phyloP scores from a whole-genome alignment of 2,113 vertebrate genomes.

The Deroptyus accipitrinus region DNA sequence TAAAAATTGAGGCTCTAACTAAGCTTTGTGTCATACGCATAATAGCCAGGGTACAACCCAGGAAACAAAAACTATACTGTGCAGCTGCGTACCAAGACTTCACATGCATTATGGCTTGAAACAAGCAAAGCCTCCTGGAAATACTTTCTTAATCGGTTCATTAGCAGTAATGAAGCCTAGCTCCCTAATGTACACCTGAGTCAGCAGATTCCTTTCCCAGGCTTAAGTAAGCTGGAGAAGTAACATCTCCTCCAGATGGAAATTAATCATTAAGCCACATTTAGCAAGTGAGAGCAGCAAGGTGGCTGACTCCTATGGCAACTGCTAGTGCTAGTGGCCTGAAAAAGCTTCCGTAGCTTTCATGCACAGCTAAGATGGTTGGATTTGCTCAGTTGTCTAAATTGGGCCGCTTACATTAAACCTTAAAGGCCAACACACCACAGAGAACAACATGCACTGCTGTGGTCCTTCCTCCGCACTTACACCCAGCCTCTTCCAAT shows the following conservation, averaged over 20 bases:
- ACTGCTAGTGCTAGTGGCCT: not conserved
- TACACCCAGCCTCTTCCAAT: not conserved
- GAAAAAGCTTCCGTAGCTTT: not conserved
- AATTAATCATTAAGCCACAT: constrained; percentile 41
- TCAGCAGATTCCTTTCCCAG: constrained; percentile 8
- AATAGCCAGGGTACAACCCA: not conserved
- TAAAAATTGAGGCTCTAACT: not conserved
- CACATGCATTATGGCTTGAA: not conserved
- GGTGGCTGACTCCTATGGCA: not conserved
- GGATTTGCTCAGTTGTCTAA: not conserved
- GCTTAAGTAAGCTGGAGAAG: not conserved
- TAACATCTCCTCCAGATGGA: not conserved
- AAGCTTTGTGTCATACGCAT: not conserved
- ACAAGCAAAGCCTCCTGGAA: not conserved
- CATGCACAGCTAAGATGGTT: not conserved
- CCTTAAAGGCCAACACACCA: not conserved
- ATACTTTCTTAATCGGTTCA: not conserved
- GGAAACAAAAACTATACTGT: not conserved
- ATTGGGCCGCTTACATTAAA: not conserved
- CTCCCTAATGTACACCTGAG: not conserved
- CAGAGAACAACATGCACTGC: not conserved
- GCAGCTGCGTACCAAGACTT: not conserved
- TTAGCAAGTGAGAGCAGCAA: not conserved
- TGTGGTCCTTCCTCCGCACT: not conserved
- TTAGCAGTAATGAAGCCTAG: not conserved